These are phyloP conservation scores for Popillia japonica DNA, from an alignment of 1,140 invertebrate genomes.

Conservation along the genomic window DNA sequence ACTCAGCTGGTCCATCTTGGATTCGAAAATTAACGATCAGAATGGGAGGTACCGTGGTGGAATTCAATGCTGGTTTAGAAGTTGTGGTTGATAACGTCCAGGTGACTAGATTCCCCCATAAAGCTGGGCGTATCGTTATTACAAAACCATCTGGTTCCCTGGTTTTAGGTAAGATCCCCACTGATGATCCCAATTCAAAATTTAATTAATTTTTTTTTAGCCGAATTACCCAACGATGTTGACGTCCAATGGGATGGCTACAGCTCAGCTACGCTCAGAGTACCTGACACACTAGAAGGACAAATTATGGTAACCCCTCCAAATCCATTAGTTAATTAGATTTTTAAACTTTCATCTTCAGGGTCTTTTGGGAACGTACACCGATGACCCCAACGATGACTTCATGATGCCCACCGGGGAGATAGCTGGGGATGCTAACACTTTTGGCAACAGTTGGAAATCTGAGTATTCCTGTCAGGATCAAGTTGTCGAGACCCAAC, in stretches of 20 bases:
- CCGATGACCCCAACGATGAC: slow-evolving; percentile 71
- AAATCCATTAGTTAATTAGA: not conserved
- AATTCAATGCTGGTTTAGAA: slow-evolving; percentile 4
- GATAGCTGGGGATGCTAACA: slow-evolving; percentile 60
- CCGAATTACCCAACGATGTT: not conserved
- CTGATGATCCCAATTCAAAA: too few relatives aligned
- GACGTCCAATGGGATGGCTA: slow-evolving; percentile 20
- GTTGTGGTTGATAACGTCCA: not conserved
- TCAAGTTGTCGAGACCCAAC: slow-evolving; percentile 67
- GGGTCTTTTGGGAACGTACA: slow-evolving; percentile 82
- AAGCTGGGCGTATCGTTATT: not conserved
- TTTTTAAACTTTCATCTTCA: not conserved
- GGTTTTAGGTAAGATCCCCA: too few relatives aligned
- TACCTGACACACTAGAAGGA: not conserved
- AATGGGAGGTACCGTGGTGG: not conserved
- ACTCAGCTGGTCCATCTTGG: not conserved
- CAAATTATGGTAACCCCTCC: not conserved
- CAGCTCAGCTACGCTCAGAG: not conserved
- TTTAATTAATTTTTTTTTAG: too few relatives aligned
- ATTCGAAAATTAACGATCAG: not conserved
- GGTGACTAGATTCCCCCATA: not conserved
- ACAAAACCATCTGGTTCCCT: not conserved
- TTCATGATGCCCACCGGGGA: slow-evolving; percentile 65
- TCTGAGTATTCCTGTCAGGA: slow-evolving; percentile 80
- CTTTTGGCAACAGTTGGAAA: slow-evolving; percentile 70